phyloP scores from a whole-genome alignment of 1,140 invertebrate genomes.

The Caenorhabditis tropicalis region DNA sequence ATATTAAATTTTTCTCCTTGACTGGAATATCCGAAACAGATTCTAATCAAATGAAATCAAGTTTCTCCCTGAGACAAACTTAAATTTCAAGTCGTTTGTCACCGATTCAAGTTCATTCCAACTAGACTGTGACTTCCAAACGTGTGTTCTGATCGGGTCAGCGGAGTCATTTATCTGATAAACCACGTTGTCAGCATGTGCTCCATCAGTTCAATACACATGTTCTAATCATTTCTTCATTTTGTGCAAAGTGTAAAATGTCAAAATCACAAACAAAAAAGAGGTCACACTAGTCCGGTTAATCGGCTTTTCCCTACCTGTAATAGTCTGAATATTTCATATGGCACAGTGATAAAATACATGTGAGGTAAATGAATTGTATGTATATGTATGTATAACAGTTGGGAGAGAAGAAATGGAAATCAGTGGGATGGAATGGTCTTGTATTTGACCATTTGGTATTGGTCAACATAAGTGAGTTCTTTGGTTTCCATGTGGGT shows the following conservation, averaged over 20 bases:
- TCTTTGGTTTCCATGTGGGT: slow-evolving; percentile 60
- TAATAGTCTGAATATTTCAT: slow-evolving; percentile 35
- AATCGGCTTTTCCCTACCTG: slow-evolving; percentile 5
- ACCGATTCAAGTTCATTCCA: too few relatives aligned
- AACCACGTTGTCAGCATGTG: not conserved
- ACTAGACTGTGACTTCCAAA: too few relatives aligned
- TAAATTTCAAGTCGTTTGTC: too few relatives aligned
- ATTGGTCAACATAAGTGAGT: slow-evolving; percentile 23
- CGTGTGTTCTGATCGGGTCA: not conserved
- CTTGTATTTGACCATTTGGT: slow-evolving; percentile 26
- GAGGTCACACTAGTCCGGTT: not conserved
- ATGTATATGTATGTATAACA: slow-evolving; percentile 14
- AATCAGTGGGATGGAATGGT: not conserved
- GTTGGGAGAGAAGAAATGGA: not conserved
- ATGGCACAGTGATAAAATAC: not conserved
- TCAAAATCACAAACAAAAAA: not conserved
- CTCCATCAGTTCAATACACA: slow-evolving; percentile 4
- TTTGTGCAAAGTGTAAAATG: not conserved
- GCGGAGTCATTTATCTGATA: not conserved
- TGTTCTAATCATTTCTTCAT: not conserved
- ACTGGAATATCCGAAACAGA: too few relatives aligned
- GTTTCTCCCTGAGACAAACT: too few relatives aligned
- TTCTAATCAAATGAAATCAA: too few relatives aligned
- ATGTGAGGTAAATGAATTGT: not conserved
- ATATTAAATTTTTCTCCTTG: too few relatives aligned